Base-by-base conservation (phyloP, 23 tunicate species). In the Trididemnum clinides region DNA sequence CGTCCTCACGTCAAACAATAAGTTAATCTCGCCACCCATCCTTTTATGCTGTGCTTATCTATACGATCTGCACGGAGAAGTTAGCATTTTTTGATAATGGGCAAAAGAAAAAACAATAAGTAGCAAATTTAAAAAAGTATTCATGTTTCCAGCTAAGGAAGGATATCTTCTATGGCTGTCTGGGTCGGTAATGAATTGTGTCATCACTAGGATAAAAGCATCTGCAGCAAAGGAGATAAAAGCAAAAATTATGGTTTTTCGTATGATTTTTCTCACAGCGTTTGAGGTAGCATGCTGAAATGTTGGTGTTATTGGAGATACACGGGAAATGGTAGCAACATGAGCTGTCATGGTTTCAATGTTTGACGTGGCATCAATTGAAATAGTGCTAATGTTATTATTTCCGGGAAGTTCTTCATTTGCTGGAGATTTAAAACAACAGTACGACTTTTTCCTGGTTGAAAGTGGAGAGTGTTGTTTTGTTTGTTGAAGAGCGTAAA, bases 401-500 rank as follows among this genome's bases (percentile, higher is more conserved):
- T n/a, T n/a, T n/a, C n/a, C n/a, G n/a, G n/a, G n/a, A n/a, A n/a
- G n/a, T n/a, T n/a, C n/a, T n/a, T n/a, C n/a, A n/a, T n/a, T n/a
- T n/a, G n/a, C n/a, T n/a, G n/a, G n/a, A n/a, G 54, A 15, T 44
- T 44, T 10, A 44, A 44, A 44, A n/a, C n/a, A n/a, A n/a, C n/a
- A n/a, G n/a, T n/a, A n/a, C n/a, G n/a, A n/a, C n/a, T n/a, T n/a
- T n/a, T n/a, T n/a, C n/a, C 21, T 10, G 66, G 20, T n/a, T n/a
- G 20, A 3, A 4, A 59, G 25, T n/a, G 15, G 54, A 44, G 15
- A 10, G 54, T 7, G 10, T 44, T 44, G 54, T 44, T 15, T 44
- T 44, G 54, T 7, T 44, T 44, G 18, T 22, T 22, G 5, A 22
- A 87, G 33, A 2, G 92, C 88, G 65, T 88, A 88, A 3, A 82